Evolutionary conservation across 2,888 invertebrate species (phyloP).

Genomic region (Gryllus longicercus): DNA sequence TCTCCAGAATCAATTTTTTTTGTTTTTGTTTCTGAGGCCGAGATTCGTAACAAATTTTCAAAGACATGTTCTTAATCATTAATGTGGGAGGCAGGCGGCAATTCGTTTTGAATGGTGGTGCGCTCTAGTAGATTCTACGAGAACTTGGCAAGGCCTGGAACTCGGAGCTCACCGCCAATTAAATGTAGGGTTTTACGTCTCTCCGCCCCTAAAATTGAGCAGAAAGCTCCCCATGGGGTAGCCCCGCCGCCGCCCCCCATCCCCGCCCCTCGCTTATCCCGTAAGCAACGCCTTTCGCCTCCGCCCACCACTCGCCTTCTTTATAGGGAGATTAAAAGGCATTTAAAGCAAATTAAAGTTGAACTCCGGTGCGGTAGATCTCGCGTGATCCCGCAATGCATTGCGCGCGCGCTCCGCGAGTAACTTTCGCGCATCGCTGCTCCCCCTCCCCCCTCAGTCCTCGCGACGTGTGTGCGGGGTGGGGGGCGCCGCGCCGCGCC

Average conservation of each 20-base stretch:
- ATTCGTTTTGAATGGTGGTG: too few relatives aligned
- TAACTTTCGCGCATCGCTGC: neutral
- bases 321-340: slow-evolving; percentile 17
- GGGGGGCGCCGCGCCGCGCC: too few relatives aligned
- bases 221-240: neutral
- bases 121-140: too few relatives aligned
- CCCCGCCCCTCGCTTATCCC: neutral
- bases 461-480: too few relatives aligned
- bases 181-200: neutral
- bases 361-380: neutral
- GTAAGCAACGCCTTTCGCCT: slow-evolving; percentile 6
- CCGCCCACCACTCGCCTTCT: neutral
- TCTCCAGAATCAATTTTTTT: too few relatives aligned
- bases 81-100: too few relatives aligned
- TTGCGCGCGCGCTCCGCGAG: neutral
- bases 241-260: neutral
- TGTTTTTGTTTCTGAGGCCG: too few relatives aligned
- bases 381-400: neutral
- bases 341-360: slow-evolving; percentile 17
- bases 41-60: too few relatives aligned
- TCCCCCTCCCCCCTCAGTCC: neutral
- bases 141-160: too few relatives aligned
- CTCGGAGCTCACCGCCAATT: neutral
- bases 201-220: neutral
- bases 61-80: too few relatives aligned